These are phyloP conservation scores for Gymnogyps californianus DNA, from an alignment of 2,113 vertebrate species.

Conservation along the genomic window DNA sequence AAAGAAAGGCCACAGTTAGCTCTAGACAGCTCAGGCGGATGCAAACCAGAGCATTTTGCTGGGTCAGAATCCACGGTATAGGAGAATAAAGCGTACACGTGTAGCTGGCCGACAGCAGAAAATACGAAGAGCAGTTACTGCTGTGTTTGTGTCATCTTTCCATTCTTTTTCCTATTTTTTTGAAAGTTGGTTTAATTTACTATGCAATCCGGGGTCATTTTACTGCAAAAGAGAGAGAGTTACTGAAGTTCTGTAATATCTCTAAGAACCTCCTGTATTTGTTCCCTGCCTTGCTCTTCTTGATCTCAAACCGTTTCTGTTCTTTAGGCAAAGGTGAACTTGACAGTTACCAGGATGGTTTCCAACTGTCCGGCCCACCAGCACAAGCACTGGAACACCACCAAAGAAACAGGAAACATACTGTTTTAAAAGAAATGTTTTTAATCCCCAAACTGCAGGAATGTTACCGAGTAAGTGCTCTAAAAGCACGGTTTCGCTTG, in stretches of 20 bases:
- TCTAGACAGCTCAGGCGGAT: rapidly evolving
- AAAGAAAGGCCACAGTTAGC: neutral
- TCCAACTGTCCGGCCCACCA: neutral
- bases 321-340: neutral
- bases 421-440: neutral
- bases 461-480: neutral
- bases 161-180: neutral
- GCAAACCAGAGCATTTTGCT: neutral
- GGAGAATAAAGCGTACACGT: rapidly evolving
- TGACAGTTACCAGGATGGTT: neutral
- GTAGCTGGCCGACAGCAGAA: neutral
- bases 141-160: neutral
- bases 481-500: neutral
- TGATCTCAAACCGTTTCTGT: neutral
- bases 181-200: neutral
- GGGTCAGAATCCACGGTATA: neutral
- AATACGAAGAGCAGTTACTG: neutral
- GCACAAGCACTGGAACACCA: neutral
- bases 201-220: neutral
- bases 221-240: neutral
- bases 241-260: neutral
- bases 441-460: neutral
- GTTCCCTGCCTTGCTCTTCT: neutral
- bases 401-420: neutral
- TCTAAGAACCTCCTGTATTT: neutral